phyloP scores from a whole-genome alignment of 2,113 vertebrate species.

The Rhodinocichla rosea region DNA sequence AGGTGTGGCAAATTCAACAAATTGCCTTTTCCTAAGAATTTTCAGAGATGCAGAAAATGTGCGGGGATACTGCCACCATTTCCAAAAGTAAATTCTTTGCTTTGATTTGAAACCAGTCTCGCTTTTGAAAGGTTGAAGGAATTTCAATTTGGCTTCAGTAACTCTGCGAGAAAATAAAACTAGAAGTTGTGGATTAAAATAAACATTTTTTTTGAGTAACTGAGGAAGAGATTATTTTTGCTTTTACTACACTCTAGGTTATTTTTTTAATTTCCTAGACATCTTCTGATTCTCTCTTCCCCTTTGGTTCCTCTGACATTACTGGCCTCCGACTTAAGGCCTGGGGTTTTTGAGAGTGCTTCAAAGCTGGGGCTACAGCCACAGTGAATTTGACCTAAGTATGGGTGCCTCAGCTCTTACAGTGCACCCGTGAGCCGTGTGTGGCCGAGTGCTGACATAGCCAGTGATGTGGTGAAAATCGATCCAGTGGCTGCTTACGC shows the following conservation, averaged over 20 bases:
- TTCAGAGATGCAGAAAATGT: neutral
- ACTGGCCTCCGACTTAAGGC: neutral
- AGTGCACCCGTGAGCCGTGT: accelerated
- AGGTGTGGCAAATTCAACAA: neutral
- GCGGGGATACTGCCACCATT: neutral
- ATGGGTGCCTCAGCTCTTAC: neutral
- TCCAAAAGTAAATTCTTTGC: neutral
- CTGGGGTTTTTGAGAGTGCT: neutral
- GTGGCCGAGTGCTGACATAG: neutral
- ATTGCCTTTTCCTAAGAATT: neutral
- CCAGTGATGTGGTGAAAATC: neutral
- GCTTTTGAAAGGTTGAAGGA: neutral
- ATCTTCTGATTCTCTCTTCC: neutral
- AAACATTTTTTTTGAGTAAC: too few relatives aligned
- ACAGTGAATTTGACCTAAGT: neutral
- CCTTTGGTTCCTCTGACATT: neutral
- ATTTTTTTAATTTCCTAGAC: neutral
- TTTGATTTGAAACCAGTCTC: neutral
- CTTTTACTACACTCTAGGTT: neutral
- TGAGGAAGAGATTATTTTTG: neutral
- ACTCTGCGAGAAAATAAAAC: neutral
- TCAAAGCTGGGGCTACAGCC: neutral
- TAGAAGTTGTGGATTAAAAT: neutral
- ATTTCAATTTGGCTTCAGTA: neutral
- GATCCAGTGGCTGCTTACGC: neutral